Conservation (phyloP, 92 coral and sea anemone genomes). For the Micromussa lordhowensis region DNA sequence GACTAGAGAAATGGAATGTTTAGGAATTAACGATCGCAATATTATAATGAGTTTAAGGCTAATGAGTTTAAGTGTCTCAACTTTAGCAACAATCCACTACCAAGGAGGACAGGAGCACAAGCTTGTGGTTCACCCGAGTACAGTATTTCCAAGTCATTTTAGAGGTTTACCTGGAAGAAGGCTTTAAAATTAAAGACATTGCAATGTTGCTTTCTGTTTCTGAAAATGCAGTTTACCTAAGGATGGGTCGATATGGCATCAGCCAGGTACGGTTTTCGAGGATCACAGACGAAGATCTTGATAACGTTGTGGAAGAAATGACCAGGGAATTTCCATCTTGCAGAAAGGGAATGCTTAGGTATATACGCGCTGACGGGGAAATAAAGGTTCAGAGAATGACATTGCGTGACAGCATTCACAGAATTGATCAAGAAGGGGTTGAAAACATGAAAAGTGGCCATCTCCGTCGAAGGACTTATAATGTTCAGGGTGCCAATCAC, state of each 20-base stretch:
- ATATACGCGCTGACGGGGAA: conserved; percentile 54
- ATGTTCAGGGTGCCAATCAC: conserved; percentile 51
- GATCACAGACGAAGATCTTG: conserved; percentile 62
- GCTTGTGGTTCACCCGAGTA: conserved; percentile 63
- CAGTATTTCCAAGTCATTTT: conserved; percentile 59
- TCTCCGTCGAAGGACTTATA: conserved; percentile 51
- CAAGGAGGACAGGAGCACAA: conserved; percentile 29
- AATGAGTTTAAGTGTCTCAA: conserved; percentile 56
- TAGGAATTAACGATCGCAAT: conserved; percentile 52
- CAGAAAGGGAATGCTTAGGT: conserved; percentile 63
- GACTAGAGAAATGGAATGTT: conserved; percentile 44
- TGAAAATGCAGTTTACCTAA: conserved; percentile 66
- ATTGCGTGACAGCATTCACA: conserved; percentile 67
- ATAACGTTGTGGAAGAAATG: conserved; percentile 41
- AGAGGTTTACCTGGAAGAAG: conserved; percentile 61
- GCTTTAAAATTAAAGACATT: no score
- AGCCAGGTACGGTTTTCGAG: conserved; percentile 61
- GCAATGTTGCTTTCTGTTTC: conserved; percentile 56
- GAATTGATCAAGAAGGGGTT: conserved; percentile 64
- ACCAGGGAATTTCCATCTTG: conserved; percentile 70
- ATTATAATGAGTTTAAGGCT: conserved; percentile 67
- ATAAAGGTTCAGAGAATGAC: conserved; percentile 64
- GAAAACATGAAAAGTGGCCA: conserved; percentile 55
- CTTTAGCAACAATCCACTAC: conserved; percentile 54
- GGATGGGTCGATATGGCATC: conserved; percentile 70